A percentile compares a stretch with the other conserved stretches of the same genome.
phyloP scores from a whole-genome alignment of 2,888 invertebrate species.

The Pteria penguin region DNA sequence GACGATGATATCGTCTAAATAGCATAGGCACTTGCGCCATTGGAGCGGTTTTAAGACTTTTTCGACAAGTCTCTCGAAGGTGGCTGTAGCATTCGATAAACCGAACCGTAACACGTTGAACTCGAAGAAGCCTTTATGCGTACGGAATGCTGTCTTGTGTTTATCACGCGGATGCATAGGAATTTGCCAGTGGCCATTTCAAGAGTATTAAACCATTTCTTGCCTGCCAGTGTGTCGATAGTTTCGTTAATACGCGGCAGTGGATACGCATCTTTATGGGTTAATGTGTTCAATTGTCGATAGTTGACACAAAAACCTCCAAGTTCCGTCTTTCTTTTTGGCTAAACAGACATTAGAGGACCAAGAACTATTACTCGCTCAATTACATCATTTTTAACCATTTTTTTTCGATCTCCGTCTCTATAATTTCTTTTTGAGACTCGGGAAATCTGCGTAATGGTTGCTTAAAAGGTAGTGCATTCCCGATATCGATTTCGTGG shows the following conservation, averaged over 20 bases:
- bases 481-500: conserved; percentile 20
- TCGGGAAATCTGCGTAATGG: conserved; percentile 9
- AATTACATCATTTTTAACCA: too few species aligned
- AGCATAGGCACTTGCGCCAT: conserved; percentile 18
- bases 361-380: conserved; percentile 30
- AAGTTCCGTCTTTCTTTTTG: conserved; percentile 18
- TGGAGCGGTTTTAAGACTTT: conserved; percentile 6
- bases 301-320: conserved; percentile 9
- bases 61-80: conserved; percentile 13
- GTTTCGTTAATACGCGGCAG: conserved; percentile 18
- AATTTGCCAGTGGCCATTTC: conserved; percentile 10
- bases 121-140: conserved; percentile 9
- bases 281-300: conserved; percentile 2
- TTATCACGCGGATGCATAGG: conserved; percentile 3
- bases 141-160: conserved; percentile 26
- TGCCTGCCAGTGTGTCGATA: conserved; percentile 15
- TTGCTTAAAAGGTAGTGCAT: conserved; percentile 21
- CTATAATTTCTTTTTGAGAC: conserved; percentile 17
- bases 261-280: conserved; percentile 18
- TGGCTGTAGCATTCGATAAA: conserved; percentile 2
- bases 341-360: conserved; percentile 16
- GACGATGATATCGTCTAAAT: conserved; percentile 33
- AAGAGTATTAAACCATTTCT: conserved; percentile 19
- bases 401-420: conserved; percentile 5
- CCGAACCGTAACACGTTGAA: conserved; percentile 22